Percentiles rank a stretch among this genome's conserved stretches.
These are phyloP conservation scores for Eupleurogrammus muticus DNA, from an alignment of 2,797 vertebrate species.

Conservation along the genomic window DNA sequence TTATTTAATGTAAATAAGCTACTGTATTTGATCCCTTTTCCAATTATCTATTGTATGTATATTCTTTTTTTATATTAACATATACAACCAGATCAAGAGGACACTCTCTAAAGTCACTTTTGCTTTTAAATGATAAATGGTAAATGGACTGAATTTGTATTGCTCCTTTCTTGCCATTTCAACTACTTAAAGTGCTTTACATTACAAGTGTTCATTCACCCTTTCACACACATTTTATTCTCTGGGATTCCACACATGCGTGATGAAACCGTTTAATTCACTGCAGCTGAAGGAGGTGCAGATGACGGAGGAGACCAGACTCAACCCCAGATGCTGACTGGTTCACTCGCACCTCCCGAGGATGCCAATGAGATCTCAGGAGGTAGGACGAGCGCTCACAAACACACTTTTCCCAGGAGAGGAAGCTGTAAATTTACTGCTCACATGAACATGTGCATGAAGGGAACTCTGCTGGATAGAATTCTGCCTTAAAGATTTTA, in stretches of 20 bases:
- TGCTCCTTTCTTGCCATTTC: no score
- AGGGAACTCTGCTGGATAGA: constrained; percentile 6
- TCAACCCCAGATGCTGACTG: constrained; percentile 72
- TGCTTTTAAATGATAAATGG: no score
- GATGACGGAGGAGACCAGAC: constrained; percentile 56
- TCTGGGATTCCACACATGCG: neutral
- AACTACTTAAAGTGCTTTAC: no score
- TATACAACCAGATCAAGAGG: neutral
- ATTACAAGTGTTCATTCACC: no score
- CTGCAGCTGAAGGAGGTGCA: constrained; percentile 67
- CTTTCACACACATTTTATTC: neutral
- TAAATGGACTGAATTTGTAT: no score
- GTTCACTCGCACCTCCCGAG: constrained; percentile 65
- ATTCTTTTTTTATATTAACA: neutral
- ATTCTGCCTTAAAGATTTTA: no score
- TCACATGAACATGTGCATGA: constrained; percentile 33
- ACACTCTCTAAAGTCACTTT: neutral
- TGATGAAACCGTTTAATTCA: constrained; percentile 33
- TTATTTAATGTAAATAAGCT: no score
- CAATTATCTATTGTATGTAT: neutral
- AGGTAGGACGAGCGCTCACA: constrained; percentile 75
- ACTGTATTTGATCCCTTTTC: no score
- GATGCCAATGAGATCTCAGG: constrained; percentile 81
- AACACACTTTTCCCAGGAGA: constrained; percentile 45
- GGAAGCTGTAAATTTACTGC: constrained; percentile 19